Evolutionary conservation across 2,113 vertebrate genomes (phyloP).

Genomic region (Forbesichthys papilliferus): DNA sequence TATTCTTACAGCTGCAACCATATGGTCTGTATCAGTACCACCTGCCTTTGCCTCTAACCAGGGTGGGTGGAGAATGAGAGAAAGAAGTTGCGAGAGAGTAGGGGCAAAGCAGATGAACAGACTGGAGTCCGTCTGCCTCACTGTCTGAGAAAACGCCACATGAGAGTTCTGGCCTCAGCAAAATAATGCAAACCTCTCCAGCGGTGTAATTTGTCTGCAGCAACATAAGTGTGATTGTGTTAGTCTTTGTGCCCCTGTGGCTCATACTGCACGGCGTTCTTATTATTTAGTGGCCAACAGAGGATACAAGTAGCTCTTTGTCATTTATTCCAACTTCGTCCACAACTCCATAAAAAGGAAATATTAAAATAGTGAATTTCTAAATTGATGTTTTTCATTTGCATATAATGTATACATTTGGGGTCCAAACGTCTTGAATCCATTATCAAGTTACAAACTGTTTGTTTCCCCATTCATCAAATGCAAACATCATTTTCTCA

Average conservation of each 20-base stretch:
- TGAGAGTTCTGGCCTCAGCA: conserved; percentile 26
- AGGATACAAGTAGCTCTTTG: conserved; percentile 37
- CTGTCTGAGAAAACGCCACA: conserved; percentile 25
- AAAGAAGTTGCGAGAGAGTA: conserved; percentile 36
- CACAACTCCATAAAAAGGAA: conserved; percentile 43
- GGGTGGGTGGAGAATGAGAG: conserved; percentile 42
- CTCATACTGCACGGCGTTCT: conserved; percentile 16
- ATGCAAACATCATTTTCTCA: too few relatives aligned
- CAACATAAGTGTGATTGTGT: conserved; percentile 30
- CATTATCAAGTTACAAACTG: too few relatives aligned
- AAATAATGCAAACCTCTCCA: conserved; percentile 24
- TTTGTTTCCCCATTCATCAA: too few relatives aligned
- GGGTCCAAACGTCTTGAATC: too few relatives aligned
- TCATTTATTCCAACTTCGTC: conserved; percentile 48
- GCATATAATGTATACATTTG: conserved; percentile 9
- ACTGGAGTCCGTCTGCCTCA: conserved; percentile 56
- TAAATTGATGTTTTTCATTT: conserved; percentile 59
- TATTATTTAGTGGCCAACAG: conserved; percentile 29
- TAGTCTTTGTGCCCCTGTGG: conserved; percentile 21
- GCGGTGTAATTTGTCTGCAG: conserved; percentile 25
- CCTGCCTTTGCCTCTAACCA: conserved; percentile 62
- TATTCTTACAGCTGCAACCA: conserved; percentile 60
- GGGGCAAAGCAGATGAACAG: background rate
- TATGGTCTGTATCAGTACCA: conserved; percentile 70
- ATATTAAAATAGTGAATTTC: conserved; percentile 34